Base-by-base conservation (phyloP, 2,888 invertebrate genomes). In the Biston betularia region DNA sequence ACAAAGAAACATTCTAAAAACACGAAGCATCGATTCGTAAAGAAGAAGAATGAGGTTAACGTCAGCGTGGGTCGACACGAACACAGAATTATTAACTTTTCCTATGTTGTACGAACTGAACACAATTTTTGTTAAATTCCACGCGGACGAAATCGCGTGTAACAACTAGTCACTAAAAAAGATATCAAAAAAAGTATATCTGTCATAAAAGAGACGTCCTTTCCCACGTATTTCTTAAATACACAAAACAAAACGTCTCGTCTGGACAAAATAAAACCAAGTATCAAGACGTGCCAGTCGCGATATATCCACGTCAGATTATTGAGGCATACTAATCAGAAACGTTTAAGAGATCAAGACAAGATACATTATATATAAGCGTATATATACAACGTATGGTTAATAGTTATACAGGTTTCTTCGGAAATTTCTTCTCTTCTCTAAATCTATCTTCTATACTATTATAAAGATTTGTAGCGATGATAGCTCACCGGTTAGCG, bases 251-350 rank as follows among this genome's bases (percentile, higher is more conserved):
- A 42, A 50, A 24, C 54, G 50, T 57, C 40, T 14, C n/a, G n/a
- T n/a, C n/a, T 3, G 38, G n/a, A 49, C n/a, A n/a, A 64, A 56
- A 63, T 49, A 59, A 61, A n/a, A 65, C 45, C 57, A 72, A 69
- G 70, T 40, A 71, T 66, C 70, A 72, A 72, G 38, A 63, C 46
- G 14, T 62, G 35, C 63, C 63, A 14, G 35, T 61, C 70, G 49
- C 50, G 45, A 63, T 45, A 63, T 59, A 58, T 59, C 35, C 63
- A 64, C 65, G 72, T 71, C 70, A 73, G 67, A 55, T 71, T 70
- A 70, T 71, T 73, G 72, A 74, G 57, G 74, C 74, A 63, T 64
- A 58, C 71, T 44, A 64, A 52, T 58, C 66, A 55, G 61, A 61
- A 58, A 63, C 61, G 61, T 66, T 66, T 70, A 65, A 57, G 46